Evolutionary conservation across 2,888 invertebrate genomes (phyloP).

Genomic region (Philonicus albiceps): DNA sequence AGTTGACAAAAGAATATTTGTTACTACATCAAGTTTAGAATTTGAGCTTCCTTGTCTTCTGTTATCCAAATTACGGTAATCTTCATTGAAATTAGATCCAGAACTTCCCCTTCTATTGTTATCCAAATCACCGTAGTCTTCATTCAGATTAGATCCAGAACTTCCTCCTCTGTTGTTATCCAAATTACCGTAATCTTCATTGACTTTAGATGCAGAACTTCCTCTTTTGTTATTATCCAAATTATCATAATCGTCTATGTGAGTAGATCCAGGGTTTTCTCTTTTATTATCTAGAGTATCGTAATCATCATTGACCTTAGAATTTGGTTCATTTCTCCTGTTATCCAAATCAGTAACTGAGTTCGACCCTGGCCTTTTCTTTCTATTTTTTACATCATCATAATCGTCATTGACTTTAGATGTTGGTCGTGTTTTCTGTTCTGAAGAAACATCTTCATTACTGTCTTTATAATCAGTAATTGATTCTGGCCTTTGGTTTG

Average conservation of each 20-base stretch:
- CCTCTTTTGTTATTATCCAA: background rate
- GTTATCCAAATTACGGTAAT: background rate
- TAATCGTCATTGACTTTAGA: background rate
- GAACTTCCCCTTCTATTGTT: background rate
- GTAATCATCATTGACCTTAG: background rate
- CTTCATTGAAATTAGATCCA: background rate
- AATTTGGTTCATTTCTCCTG: background rate
- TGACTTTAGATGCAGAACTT: background rate
- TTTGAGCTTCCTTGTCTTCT: background rate
- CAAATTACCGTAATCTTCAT: background rate
- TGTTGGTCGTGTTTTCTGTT: background rate
- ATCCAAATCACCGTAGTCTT: background rate
- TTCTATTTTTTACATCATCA: background rate
- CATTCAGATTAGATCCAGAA: background rate
- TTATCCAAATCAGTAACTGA: background rate
- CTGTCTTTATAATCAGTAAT: background rate
- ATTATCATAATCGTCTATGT: background rate
- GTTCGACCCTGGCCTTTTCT: background rate
- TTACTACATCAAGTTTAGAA: background rate
- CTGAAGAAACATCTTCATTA: background rate
- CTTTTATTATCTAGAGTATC: background rate
- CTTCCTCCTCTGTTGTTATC: background rate
- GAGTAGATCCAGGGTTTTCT: background rate
- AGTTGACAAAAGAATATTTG: background rate
- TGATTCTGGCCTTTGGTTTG: background rate